Conservation (phyloP, 2,888 invertebrate genomes). For the Noctua fimbriata region DNA sequence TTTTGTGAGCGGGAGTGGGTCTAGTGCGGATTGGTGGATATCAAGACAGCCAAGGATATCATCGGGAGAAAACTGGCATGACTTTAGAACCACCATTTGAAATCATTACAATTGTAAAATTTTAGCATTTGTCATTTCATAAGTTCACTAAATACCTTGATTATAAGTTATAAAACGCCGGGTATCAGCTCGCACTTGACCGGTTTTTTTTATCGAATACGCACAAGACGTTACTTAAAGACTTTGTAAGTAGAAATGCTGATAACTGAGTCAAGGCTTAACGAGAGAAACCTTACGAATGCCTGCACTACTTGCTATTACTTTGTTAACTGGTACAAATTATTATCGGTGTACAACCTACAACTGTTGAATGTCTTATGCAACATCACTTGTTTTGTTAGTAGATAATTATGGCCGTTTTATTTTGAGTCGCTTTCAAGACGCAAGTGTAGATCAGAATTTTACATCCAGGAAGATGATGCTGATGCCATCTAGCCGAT, state of each 20-base stretch:
- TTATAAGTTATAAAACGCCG: not conserved
- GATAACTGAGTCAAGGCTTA: conserved; percentile 62
- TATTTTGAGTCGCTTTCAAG: not conserved
- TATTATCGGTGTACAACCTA: conserved; percentile 16
- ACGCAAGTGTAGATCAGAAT: not conserved
- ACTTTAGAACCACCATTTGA: not conserved
- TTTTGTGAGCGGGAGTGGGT: not conserved
- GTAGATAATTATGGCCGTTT: not conserved
- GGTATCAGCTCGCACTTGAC: conserved; percentile 9
- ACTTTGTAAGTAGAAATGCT: conserved; percentile 44
- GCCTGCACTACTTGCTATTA: conserved; percentile 33
- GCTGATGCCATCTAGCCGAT: not conserved
- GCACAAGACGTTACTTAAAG: conserved; percentile 24
- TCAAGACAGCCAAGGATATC: not conserved
- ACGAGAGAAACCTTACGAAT: conserved; percentile 58
- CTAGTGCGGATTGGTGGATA: not conserved
- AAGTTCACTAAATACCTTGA: not conserved
- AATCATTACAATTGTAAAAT: not conserved
- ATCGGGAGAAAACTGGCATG: not conserved
- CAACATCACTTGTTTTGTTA: not conserved
- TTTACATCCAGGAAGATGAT: not conserved
- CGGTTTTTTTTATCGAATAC: conserved; percentile 15
- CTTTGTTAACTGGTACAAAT: conserved; percentile 32
- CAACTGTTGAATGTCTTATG: conserved; percentile 41
- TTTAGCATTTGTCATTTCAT: not conserved